phyloP scores from a whole-genome alignment of 2,113 vertebrate species.

The Thermophis baileyi region DNA sequence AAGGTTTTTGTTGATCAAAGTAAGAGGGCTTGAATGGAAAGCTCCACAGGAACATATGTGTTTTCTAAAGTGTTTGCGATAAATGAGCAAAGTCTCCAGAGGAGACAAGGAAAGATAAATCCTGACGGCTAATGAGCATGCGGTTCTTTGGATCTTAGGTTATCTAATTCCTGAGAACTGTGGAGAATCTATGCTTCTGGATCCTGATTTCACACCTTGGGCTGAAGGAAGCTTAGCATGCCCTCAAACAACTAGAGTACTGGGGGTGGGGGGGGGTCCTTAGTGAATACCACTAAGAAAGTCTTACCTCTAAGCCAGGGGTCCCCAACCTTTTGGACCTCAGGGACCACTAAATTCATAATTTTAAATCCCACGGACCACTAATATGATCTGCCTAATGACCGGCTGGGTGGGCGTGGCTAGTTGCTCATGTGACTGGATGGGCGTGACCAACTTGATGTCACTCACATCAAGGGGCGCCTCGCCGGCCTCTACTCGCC shows the following conservation, averaged over 20 bases:
- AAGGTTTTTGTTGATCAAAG: slow-evolving; percentile 1
- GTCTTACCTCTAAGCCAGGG: not conserved
- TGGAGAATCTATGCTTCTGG: not conserved
- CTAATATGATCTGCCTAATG: too few relatives aligned
- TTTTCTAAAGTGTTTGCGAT: not conserved
- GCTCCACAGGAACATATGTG: not conserved
- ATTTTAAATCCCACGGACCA: too few relatives aligned
- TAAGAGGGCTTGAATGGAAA: slow-evolving; percentile 11
- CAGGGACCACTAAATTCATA: too few relatives aligned
- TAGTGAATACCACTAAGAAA: not conserved
- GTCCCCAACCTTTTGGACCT: too few relatives aligned
- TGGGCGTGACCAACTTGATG: too few relatives aligned
- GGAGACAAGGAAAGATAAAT: not conserved
- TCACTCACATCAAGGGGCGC: too few relatives aligned
- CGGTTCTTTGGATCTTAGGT: not conserved
- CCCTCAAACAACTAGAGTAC: not conserved
- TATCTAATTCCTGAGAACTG: not conserved
- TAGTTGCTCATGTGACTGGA: too few relatives aligned
- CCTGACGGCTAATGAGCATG: not conserved
- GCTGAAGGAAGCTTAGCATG: not conserved
- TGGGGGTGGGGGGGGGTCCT: too few relatives aligned
- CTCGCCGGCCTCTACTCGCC: too few relatives aligned
- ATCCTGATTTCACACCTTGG: not conserved
- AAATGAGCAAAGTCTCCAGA: not conserved
- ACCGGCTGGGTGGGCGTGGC: too few relatives aligned